Conservation (phyloP, 2,888 invertebrate genomes). For the Alsophila aescularia region DNA sequence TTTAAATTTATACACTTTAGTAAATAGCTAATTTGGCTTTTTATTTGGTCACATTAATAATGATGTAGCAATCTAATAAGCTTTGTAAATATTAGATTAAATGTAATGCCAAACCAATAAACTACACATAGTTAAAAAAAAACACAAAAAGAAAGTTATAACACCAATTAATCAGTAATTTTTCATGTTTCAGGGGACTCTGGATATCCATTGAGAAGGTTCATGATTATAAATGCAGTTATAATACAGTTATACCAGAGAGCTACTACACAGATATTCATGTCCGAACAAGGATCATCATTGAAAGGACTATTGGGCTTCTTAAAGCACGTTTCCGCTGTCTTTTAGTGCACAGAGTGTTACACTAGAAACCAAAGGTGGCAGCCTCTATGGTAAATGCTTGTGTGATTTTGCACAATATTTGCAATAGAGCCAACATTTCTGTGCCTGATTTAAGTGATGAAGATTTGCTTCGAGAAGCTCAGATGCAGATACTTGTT, state of each 20-base stretch:
- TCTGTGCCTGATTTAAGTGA: not conserved
- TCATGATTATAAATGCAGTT: not conserved
- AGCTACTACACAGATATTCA: not conserved
- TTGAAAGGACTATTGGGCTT: slow-evolving; percentile 20
- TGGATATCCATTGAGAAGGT: slow-evolving; percentile 3
- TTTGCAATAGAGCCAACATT: slow-evolving; percentile 23
- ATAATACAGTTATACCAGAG: slow-evolving; percentile 1
- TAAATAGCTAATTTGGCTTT: too few relatives aligned
- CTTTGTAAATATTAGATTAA: too few relatives aligned
- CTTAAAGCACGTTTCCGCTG: slow-evolving; percentile 1
- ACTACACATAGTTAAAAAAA: too few relatives aligned
- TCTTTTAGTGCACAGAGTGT: slow-evolving; percentile 11
- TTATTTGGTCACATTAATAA: too few relatives aligned
- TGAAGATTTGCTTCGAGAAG: not conserved
- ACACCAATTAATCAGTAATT: too few relatives aligned
- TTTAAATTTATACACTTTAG: too few relatives aligned
- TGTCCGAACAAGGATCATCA: slow-evolving; percentile 5
- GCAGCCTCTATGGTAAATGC: slow-evolving; percentile 20
- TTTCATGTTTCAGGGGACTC: not conserved
- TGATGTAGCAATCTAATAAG: too few relatives aligned
- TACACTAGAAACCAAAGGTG: slow-evolving; percentile 17
- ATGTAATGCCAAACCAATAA: too few relatives aligned
- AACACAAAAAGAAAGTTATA: too few relatives aligned
- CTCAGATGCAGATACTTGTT: not conserved
- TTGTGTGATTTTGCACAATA: slow-evolving; percentile 16